A percentile compares a stretch with the other conserved stretches of the same genome.
Conservation (phyloP, 2,113 vertebrate genomes). For the Cyanoramphus novaezelandiae region DNA sequence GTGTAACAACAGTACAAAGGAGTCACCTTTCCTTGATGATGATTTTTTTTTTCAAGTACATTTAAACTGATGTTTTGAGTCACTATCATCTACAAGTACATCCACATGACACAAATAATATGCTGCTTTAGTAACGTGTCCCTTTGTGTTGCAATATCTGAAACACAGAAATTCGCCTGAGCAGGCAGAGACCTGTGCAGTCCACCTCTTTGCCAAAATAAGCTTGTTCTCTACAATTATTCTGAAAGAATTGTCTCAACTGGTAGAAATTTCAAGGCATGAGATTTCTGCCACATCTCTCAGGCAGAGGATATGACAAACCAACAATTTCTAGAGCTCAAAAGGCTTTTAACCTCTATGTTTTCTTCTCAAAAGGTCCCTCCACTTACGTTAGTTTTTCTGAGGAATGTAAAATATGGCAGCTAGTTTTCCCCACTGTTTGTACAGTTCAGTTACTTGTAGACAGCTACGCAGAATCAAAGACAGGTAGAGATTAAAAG, state of each 20-base stretch:
- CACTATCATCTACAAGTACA: background rate
- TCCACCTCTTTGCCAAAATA: background rate
- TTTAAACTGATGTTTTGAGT: background rate
- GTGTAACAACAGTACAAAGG: background rate
- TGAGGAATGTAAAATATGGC: background rate
- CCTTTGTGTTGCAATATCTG: conserved; percentile 30
- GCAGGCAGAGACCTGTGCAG: conserved; percentile 11
- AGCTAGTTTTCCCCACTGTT: background rate
- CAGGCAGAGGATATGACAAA: background rate
- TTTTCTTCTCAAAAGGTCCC: background rate
- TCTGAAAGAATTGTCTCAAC: background rate
- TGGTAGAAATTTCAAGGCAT: background rate
- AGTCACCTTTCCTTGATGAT: background rate
- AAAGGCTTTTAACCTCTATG: background rate
- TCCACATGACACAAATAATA: background rate
- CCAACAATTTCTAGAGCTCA: background rate
- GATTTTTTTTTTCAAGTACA: background rate
- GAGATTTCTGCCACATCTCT: background rate
- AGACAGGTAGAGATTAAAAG: background rate
- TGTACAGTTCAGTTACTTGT: background rate
- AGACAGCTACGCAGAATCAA: background rate
- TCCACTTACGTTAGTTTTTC: background rate
- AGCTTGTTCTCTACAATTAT: background rate
- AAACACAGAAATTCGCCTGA: conserved; percentile 5
- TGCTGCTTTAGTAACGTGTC: background rate